Conservation (phyloP, 2,797 vertebrate species). For the Smutsia gigantea region DNA sequence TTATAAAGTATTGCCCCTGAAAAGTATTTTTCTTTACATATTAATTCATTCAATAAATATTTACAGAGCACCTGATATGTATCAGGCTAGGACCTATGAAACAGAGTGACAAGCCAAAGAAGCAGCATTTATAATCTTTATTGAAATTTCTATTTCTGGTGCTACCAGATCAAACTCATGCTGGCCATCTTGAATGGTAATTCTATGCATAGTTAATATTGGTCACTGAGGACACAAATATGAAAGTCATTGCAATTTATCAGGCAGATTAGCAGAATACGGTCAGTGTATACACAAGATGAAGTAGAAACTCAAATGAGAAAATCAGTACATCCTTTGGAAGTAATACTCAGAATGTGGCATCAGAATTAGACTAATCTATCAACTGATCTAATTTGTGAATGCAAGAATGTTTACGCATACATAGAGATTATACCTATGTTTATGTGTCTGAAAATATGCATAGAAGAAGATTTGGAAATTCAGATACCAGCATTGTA, state of each 20-base stretch:
- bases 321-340: conserved; percentile 49
- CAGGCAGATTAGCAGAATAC: conserved; percentile 36
- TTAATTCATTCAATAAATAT: conserved; percentile 18
- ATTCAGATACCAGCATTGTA: neutral
- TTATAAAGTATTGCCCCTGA: neutral
- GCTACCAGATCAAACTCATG: conserved; percentile 28
- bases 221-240: conserved; percentile 51
- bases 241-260: conserved; percentile 40
- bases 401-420: conserved; percentile 9
- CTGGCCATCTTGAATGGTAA: conserved; percentile 23
- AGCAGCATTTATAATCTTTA: neutral
- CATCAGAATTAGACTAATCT: neutral
- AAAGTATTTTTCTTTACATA: conserved; percentile 11
- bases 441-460: neutral
- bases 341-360: neutral
- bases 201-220: conserved; percentile 44
- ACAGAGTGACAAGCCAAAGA: neutral
- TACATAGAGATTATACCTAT: neutral
- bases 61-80: neutral
- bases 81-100: neutral
- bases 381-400: neutral
- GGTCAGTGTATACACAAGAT: neutral
- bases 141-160: conserved; percentile 48
- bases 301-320: conserved; percentile 31
- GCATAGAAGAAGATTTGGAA: neutral